Percentiles rank a stretch among this genome's conserved stretches.
Conservation (phyloP, 2,113 vertebrate species). For the Paradoxurus hermaphroditus region DNA sequence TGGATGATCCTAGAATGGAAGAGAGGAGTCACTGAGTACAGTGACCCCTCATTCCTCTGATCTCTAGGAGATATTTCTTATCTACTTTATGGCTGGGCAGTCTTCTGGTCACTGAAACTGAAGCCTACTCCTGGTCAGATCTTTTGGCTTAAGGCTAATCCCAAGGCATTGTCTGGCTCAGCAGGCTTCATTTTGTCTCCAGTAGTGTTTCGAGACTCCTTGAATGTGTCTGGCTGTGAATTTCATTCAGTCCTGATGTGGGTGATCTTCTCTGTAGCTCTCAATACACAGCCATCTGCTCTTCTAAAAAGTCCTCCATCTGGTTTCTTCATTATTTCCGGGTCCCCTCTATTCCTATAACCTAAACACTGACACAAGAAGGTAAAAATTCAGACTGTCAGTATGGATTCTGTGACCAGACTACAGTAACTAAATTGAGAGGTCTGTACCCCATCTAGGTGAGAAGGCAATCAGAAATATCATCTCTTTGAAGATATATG, state of each 20-base stretch:
- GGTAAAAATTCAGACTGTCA: neutral
- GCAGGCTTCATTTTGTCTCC: neutral
- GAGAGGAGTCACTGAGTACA: neutral
- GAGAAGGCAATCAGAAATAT: neutral
- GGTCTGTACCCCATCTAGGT: fast-evolving
- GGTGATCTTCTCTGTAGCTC: neutral
- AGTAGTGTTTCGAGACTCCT: neutral
- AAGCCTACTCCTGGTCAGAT: neutral
- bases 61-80: neutral
- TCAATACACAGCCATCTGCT: neutral
- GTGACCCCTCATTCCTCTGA: neutral
- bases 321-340: neutral
- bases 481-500: neutral
- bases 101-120: neutral
- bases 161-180: neutral
- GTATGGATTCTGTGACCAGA: neutral
- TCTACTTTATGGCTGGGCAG: neutral
- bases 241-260: neutral
- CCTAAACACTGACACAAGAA: neutral
- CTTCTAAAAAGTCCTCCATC: neutral
- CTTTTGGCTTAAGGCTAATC: neutral
- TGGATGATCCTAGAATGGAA: neutral
- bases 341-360: neutral
- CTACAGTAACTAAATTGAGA: neutral
- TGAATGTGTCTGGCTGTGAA: neutral